A percentile compares a stretch with the other conserved stretches of the same genome.
Evolutionary conservation across 2,113 vertebrate species (phyloP).

Genomic region (Probosciger aterrimus): DNA sequence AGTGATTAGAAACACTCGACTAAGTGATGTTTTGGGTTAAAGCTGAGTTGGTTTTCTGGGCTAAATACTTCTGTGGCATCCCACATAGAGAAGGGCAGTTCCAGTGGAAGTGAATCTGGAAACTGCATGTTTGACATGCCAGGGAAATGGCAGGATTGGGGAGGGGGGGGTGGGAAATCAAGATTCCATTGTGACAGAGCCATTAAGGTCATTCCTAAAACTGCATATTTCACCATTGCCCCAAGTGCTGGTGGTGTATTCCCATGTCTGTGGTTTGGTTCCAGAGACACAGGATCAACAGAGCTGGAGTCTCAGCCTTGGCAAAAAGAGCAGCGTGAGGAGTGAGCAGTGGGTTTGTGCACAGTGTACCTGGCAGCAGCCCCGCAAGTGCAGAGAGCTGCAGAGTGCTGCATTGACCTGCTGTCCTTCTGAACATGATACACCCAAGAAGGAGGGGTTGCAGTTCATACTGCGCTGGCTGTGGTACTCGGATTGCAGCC

Average conservation of each 20-base stretch:
- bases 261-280: not conserved
- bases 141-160: not conserved
- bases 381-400: fast-evolving
- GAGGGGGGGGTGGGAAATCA: not conserved
- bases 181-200: not conserved
- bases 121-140: not conserved
- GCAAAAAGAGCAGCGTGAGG: not conserved
- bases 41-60: not conserved
- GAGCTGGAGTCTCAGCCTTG: not conserved
- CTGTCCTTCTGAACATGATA: not conserved
- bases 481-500: not conserved
- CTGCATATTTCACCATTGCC: not conserved
- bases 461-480: fast-evolving
- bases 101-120: not conserved
- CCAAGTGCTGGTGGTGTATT: not conserved
- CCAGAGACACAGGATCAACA: no score
- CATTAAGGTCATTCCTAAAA: not conserved
- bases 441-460: not conserved
- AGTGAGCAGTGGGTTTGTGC: not conserved
- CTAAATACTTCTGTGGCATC: not conserved
- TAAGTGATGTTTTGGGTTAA: not conserved
- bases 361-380: not conserved
- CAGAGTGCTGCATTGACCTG: not conserved
- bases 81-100: not conserved
- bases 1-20: not conserved